Evolutionary conservation across 2,888 invertebrate genomes (phyloP), one percentile per base, ranked within the genome.

Genomic region (Yponomeuta evonymella): DNA sequence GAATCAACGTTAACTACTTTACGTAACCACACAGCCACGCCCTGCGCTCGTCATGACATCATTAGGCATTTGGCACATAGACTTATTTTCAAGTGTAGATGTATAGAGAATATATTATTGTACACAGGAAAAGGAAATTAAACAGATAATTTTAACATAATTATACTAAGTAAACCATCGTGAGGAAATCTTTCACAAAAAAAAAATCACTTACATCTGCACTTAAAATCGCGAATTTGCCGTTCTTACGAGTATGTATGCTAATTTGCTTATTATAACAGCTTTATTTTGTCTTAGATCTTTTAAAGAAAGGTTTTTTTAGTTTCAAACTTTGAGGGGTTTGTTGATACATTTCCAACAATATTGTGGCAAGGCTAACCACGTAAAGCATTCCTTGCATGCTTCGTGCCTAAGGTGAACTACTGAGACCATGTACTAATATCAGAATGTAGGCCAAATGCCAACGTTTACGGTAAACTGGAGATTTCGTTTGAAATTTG

Each of bases 1-100:
- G 63, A 70, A 70, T 62, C 70, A 33, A 3, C 12, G 70, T 29
- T 70, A 70, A 70, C 63, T 70, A 70, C 63, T 63, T 70, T 63
- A 70, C 33, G 63, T 43, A 70, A 70, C 15, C n/a, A n/a, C 36
- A 15, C n/a, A 6, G 51, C 68, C 68, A 48, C 48, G 68, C 48
- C 68, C 23, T 68, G 30, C 67, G 5, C 43, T 15, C 15, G 33
- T 8, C 43, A 43, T 43, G 8, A 43, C 43, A 4, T 43, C 6
- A 58, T 58, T 58, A 58, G 15, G 15, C 51, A 58, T 12, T 58
- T 58, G 12, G 51, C 51, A 58, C 15, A 15, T 12, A 58, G 51
- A 58, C 15, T 58, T 33, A 33, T 33, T 33, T 43, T 43, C 43
- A 8, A 23, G 23, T 23, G 43, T 43, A 8, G 9, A 43, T 1